Conservation (phyloP, 1,140 invertebrate species). For the Drosophila orosa region DNA sequence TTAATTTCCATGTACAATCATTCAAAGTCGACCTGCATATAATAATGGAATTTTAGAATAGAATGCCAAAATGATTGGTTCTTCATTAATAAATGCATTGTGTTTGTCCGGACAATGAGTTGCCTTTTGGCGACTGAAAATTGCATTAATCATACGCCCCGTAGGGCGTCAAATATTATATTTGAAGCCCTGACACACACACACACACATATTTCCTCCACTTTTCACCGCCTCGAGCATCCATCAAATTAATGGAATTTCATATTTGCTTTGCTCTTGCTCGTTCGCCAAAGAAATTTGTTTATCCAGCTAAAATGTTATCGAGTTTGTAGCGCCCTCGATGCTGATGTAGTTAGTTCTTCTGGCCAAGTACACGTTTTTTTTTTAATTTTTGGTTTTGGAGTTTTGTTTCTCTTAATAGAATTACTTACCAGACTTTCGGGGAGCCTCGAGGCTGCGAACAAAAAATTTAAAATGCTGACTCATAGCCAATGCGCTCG, state of each 20-base stretch:
- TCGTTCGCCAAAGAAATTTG: conserved; percentile 49
- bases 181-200: conserved; percentile 24
- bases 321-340: conserved; percentile 37
- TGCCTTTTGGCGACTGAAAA: conserved; percentile 16
- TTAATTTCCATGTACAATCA: not conserved
- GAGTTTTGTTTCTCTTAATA: conserved; percentile 58
- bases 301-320: conserved; percentile 67
- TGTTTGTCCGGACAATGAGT: conserved; percentile 8
- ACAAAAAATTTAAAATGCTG: conserved; percentile 65
- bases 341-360: conserved; percentile 35
- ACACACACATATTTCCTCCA: not conserved
- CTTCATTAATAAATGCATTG: conserved; percentile 47
- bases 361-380: conserved; percentile 7
- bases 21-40: not conserved
- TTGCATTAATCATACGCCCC: conserved; percentile 70
- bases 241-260: conserved; percentile 77
- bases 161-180: conserved; percentile 22
- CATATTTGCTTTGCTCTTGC: conserved; percentile 59
- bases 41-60: conserved; percentile 6
- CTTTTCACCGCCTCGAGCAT: conserved; percentile 26
- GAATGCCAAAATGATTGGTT: not conserved
- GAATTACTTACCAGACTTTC: conserved; percentile 70
- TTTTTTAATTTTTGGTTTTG: conserved; percentile 1
- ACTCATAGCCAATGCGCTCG: conserved; percentile 61
- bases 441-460: conserved; percentile 31